These are phyloP conservation scores for Myotis pilosus DNA, from an alignment of 2,797 vertebrate species.

Conservation along the genomic window DNA sequence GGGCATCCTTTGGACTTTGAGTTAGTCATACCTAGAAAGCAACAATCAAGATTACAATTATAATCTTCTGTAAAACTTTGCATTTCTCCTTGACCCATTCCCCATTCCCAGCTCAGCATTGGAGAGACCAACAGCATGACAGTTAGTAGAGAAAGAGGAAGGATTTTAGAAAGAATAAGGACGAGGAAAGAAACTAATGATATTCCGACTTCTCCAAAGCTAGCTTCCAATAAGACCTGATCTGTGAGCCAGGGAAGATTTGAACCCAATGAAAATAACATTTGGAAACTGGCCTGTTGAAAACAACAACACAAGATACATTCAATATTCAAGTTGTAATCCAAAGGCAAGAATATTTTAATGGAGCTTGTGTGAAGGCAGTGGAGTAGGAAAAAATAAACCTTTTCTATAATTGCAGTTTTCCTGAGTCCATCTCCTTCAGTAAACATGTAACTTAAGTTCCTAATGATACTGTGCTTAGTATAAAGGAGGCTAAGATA, in stretches of 20 bases:
- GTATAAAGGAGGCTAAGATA: neutral
- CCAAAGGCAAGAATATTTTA: neutral
- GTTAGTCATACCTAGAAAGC: neutral
- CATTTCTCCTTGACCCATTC: neutral
- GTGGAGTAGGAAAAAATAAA: neutral
- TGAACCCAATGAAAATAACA: neutral
- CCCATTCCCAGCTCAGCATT: too few relatives aligned
- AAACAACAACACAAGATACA: neutral
- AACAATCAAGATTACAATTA: neutral
- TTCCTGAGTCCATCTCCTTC: neutral
- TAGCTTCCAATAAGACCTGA: neutral
- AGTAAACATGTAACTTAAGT: neutral
- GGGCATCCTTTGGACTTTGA: neutral
- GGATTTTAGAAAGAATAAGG: neutral
- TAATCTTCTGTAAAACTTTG: neutral
- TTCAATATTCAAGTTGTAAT: neutral
- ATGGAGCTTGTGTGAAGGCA: neutral
- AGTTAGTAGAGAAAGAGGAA: rapidly evolving
- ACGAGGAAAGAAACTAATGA: neutral
- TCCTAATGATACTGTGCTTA: neutral
- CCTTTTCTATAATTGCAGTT: neutral
- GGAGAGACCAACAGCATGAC: neutral
- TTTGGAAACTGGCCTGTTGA: neutral
- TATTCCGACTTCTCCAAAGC: neutral
- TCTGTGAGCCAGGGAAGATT: neutral